Conservation (phyloP, 2,113 vertebrate genomes). For the Amphilophus citrinellus region DNA sequence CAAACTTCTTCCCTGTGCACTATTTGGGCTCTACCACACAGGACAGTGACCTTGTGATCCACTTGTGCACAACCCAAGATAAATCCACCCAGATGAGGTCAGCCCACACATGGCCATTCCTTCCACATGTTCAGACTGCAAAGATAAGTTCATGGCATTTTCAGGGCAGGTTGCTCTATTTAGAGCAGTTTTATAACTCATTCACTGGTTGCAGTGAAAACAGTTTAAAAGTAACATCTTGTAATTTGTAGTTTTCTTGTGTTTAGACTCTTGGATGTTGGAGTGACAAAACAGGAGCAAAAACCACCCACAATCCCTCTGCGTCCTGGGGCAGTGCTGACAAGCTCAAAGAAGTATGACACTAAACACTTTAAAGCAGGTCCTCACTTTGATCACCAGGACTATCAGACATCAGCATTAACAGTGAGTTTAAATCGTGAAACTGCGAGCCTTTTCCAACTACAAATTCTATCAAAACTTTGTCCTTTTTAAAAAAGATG, state of each 20-base stretch:
- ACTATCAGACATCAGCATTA: neutral
- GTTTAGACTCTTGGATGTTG: slow-evolving; percentile 92
- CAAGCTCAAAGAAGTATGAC: slow-evolving; percentile 90
- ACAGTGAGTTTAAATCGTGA: neutral
- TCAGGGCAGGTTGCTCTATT: too few species aligned
- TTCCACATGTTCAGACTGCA: neutral
- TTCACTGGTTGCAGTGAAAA: neutral
- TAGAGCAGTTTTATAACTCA: neutral
- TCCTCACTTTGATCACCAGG: neutral
- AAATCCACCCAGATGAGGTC: slow-evolving; percentile 92
- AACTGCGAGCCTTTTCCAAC: neutral
- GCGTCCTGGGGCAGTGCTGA: slow-evolving; percentile 92
- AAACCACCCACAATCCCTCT: slow-evolving; percentile 87
- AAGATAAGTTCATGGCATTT: neutral
- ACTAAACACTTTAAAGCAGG: neutral
- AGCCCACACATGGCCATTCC: neutral
- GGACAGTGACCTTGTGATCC: too few species aligned
- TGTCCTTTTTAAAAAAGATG: neutral
- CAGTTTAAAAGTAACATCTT: neutral
- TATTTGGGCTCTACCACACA: too few species aligned
- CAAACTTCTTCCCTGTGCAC: slow-evolving; percentile 73
- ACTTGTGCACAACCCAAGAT: slow-evolving; percentile 66
- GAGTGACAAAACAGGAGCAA: slow-evolving; percentile 87
- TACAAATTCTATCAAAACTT: neutral
- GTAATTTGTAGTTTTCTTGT: slow-evolving; percentile 8